Conservation (phyloP, 2,888 invertebrate genomes). For the Listrodromus nycthemerus region DNA sequence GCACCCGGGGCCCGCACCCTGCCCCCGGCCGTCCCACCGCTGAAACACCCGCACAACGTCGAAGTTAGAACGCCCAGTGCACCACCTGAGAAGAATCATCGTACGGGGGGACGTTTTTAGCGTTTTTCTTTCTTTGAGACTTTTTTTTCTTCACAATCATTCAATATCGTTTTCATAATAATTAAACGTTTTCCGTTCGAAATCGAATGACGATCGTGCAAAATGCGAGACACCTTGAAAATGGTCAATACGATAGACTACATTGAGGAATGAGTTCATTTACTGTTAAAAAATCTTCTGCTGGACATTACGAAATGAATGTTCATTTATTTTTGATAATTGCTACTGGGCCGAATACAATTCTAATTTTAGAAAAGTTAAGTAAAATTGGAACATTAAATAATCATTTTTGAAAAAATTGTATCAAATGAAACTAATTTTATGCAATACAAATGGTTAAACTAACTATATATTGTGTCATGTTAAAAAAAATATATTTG, state of each 20-base stretch:
- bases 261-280: too few relatives aligned
- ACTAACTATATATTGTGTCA: too few relatives aligned
- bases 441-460: too few relatives aligned
- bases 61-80: conserved; percentile 84
- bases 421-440: too few relatives aligned
- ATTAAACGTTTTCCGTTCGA: background rate
- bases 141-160: conserved; percentile 18
- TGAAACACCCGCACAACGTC: conserved; percentile 84
- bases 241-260: background rate
- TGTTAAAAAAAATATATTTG: too few relatives aligned
- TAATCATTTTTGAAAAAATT: too few relatives aligned
- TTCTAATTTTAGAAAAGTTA: too few relatives aligned
- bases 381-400: too few relatives aligned
- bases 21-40: conserved; percentile 83
- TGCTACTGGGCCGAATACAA: too few relatives aligned
- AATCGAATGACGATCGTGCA: background rate
- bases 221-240: background rate
- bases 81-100: conserved; percentile 83
- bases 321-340: background rate
- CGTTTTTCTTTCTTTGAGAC: conserved; percentile 33
- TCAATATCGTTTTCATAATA: background rate
- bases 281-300: too few relatives aligned
- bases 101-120: conserved; percentile 78
- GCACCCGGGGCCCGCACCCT: conserved; percentile 80
- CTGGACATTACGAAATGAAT: too few relatives aligned